A percentile compares a stretch with the other conserved stretches of the same genome.
Evolutionary conservation across 2,888 invertebrate species (phyloP).

Genomic region (Apamea anceps): DNA sequence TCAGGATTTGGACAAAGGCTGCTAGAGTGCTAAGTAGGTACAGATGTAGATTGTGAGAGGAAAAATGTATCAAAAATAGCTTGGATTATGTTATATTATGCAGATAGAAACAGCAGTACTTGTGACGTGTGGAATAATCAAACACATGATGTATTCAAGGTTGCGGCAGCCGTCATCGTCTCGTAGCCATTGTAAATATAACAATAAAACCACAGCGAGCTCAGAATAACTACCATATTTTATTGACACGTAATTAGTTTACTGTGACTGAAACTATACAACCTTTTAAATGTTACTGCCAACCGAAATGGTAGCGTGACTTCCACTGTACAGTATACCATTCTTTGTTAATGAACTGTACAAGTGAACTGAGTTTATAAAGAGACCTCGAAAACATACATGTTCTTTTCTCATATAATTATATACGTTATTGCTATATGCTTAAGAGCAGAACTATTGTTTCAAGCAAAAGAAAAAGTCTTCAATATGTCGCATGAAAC

Average conservation of each 20-base stretch:
- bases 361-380: slow-evolving; percentile 36
- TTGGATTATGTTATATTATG: slow-evolving; percentile 59
- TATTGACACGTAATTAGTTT: slow-evolving; percentile 51
- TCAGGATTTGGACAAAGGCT: not conserved
- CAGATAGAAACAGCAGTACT: slow-evolving; percentile 78
- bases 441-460: slow-evolving; percentile 40
- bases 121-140: slow-evolving; percentile 84
- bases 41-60: slow-evolving; percentile 1
- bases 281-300: slow-evolving; percentile 50
- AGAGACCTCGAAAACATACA: slow-evolving; percentile 44
- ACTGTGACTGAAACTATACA: slow-evolving; percentile 40
- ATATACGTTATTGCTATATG: slow-evolving; percentile 39
- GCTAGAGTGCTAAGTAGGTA: not conserved
- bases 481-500: slow-evolving; percentile 53
- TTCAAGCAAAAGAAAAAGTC: slow-evolving; percentile 50
- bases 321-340: slow-evolving; percentile 29
- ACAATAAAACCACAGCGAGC: slow-evolving; percentile 78
- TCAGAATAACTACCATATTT: slow-evolving; percentile 51
- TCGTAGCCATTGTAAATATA: slow-evolving; percentile 81
- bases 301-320: slow-evolving; percentile 34
- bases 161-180: slow-evolving; percentile 82
- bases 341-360: slow-evolving; percentile 48
- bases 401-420: slow-evolving; percentile 33
- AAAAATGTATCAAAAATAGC: slow-evolving; percentile 52
- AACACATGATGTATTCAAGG: slow-evolving; percentile 87